A percentile compares a stretch with the other conserved stretches of the same genome.
Conservation (phyloP, 2,113 vertebrate genomes). For the Numida meleagris region DNA sequence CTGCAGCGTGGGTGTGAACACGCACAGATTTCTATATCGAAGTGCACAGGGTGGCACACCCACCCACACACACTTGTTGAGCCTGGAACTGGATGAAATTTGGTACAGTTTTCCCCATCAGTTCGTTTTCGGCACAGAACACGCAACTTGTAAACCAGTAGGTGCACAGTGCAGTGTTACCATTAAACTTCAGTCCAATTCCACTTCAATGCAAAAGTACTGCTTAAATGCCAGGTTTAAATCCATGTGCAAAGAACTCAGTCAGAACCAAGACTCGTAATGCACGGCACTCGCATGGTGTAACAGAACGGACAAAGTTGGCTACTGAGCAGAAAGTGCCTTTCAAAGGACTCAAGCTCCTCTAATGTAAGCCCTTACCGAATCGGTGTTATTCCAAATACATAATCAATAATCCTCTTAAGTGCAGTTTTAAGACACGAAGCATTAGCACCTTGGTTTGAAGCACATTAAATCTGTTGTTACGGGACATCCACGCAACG, state of each 20-base stretch:
- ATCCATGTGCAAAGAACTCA: conserved; percentile 33
- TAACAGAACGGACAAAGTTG: conserved; percentile 39
- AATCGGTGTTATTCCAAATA: conserved; percentile 54
- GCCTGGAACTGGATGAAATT: neutral
- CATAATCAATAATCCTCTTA: conserved; percentile 58
- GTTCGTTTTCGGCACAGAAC: conserved; percentile 33
- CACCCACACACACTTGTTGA: neutral
- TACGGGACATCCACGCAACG: conserved; percentile 60
- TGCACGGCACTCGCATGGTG: neutral
- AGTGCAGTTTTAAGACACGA: conserved; percentile 64
- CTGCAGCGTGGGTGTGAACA: neutral
- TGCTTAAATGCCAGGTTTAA: conserved; percentile 45
- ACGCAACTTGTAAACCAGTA: neutral
- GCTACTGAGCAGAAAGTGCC: conserved; percentile 65
- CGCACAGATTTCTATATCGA: neutral
- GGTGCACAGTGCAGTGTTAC: neutral
- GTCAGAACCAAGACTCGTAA: conserved; percentile 40
- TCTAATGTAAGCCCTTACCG: conserved; percentile 61
- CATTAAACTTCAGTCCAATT: conserved; percentile 8
- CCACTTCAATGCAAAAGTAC: conserved; percentile 34
- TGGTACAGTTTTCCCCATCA: neutral
- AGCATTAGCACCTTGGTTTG: conserved; percentile 65
- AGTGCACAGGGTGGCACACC: conserved; percentile 48
- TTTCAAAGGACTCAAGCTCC: conserved; percentile 49
- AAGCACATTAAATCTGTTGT: conserved; percentile 55